Percentiles rank a stretch among this genome's conserved stretches.
phyloP scores from a whole-genome alignment of 2,113 vertebrate species.

The Myrmophylax atrothorax region DNA sequence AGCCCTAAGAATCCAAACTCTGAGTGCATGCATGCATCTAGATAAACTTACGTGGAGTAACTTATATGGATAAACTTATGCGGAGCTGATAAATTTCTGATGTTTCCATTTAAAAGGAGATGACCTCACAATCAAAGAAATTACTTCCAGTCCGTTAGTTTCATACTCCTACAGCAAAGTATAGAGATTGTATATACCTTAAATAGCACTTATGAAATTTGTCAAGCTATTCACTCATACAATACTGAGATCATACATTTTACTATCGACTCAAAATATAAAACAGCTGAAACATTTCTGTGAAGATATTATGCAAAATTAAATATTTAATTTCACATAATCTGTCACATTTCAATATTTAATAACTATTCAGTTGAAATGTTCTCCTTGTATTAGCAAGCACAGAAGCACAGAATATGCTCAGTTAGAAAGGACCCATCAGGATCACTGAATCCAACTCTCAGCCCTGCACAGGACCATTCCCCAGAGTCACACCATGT shows the following conservation, averaged over 20 bases:
- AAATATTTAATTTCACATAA: slow-evolving; percentile 35
- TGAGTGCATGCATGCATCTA: not conserved
- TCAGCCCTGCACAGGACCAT: not conserved
- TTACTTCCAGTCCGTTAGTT: not conserved
- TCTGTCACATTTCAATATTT: slow-evolving; percentile 47
- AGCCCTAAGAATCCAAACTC: not conserved
- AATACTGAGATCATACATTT: slow-evolving; percentile 17
- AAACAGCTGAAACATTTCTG: slow-evolving; percentile 5
- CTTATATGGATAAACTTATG: not conserved
- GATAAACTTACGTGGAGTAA: not conserved
- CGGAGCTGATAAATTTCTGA: not conserved
- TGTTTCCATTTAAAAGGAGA: not conserved
- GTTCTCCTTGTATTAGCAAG: not conserved
- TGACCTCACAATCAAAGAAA: not conserved
- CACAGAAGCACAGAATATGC: not conserved
- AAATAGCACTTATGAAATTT: slow-evolving; percentile 1
- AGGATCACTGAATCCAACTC: not conserved
- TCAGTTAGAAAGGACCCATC: not conserved
- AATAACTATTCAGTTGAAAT: slow-evolving; percentile 19
- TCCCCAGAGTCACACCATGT: not conserved
- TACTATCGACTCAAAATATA: slow-evolving; percentile 7
- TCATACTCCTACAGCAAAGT: not conserved
- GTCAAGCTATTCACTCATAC: not conserved
- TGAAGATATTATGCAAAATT: not conserved
- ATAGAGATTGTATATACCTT: not conserved